These are phyloP conservation scores for Austrofundulus limnaeus DNA, from an alignment of 2,113 vertebrate species.

Conservation along the genomic window DNA sequence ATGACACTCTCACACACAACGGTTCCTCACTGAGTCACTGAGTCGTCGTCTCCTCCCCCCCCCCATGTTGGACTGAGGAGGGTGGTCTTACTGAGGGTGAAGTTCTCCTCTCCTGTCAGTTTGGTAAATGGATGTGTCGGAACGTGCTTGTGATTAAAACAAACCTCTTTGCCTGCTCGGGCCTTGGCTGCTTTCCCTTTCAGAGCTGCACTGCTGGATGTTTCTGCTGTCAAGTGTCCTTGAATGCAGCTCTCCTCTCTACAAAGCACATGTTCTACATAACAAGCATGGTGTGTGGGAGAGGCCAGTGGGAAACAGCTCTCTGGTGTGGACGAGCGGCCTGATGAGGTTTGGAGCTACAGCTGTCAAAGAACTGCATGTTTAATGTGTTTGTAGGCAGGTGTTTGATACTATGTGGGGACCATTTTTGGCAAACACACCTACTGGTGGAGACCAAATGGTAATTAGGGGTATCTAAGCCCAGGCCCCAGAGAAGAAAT, in stretches of 20 bases:
- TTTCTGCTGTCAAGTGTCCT: constrained; percentile 43
- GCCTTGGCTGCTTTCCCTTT: constrained; percentile 16
- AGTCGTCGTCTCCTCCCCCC: constrained; percentile 3
- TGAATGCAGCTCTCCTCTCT: constrained; percentile 39
- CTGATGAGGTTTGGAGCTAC: constrained; percentile 21
- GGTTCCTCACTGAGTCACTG: too few relatives aligned
- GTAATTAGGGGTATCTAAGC: too few relatives aligned
- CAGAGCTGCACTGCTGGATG: constrained; percentile 14
- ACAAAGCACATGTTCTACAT: constrained; percentile 29
- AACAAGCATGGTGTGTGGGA: constrained; percentile 52
- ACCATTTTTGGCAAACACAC: too few relatives aligned
- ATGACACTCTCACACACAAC: constrained; percentile 8
- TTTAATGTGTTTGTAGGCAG: not conserved
- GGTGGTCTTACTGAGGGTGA: constrained; percentile 18
- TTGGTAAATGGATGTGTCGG: constrained; percentile 18
- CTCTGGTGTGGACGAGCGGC: constrained; percentile 25
- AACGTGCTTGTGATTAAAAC: constrained; percentile 15
- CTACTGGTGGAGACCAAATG: too few relatives aligned
- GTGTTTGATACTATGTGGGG: too few relatives aligned
- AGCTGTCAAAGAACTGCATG: not conserved
- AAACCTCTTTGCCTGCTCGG: constrained; percentile 6
- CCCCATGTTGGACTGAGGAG: constrained; percentile 1
- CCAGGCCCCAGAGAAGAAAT: too few relatives aligned
- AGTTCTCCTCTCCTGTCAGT: constrained; percentile 27
- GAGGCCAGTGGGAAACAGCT: constrained; percentile 30